A percentile compares a stretch with the other conserved stretches of the same genome.
phyloP scores from a whole-genome alignment of 2,888 invertebrate species.

The Cephus runcator region DNA sequence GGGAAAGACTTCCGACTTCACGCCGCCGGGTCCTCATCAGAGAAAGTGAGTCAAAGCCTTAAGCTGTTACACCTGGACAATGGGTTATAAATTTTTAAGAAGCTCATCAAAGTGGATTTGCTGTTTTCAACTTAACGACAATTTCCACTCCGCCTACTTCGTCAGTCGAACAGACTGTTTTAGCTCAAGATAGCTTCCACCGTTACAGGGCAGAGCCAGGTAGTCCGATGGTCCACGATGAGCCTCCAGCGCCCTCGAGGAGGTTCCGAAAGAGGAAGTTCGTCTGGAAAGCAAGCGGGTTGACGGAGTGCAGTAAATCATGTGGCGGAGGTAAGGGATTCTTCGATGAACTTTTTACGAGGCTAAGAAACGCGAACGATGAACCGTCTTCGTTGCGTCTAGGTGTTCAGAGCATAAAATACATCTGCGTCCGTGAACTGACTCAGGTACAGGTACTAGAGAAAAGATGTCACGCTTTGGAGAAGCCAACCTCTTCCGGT shows the following conservation, averaged over 20 bases:
- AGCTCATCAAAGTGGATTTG: neutral
- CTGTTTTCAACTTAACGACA: neutral
- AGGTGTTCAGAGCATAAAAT: conserved; percentile 77
- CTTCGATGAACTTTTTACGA: neutral
- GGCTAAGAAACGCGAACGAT: neutral
- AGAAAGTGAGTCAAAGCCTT: neutral
- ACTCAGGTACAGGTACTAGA: conserved; percentile 70
- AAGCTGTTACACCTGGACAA: neutral
- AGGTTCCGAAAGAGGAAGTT: conserved; percentile 68
- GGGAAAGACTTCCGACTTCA: conserved; percentile 6
- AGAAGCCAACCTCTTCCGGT: conserved; percentile 68
- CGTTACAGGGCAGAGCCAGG: neutral
- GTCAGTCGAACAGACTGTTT: conserved; percentile 10
- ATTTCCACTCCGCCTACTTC: neutral
- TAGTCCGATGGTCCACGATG: conserved; percentile 23
- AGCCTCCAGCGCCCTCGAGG: conserved; percentile 31
- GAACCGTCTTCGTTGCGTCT: conserved; percentile 5
- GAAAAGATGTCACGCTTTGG: conserved; percentile 73
- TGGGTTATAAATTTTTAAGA: neutral
- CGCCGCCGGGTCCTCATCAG: neutral
- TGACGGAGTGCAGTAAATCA: conserved; percentile 81
- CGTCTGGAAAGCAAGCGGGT: conserved; percentile 82
- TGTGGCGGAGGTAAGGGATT: conserved; percentile 78
- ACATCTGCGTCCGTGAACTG: conserved; percentile 78
- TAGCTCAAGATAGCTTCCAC: neutral